phyloP scores from a whole-genome alignment of 2,113 vertebrate genomes.

The Brevimyrus niger region DNA sequence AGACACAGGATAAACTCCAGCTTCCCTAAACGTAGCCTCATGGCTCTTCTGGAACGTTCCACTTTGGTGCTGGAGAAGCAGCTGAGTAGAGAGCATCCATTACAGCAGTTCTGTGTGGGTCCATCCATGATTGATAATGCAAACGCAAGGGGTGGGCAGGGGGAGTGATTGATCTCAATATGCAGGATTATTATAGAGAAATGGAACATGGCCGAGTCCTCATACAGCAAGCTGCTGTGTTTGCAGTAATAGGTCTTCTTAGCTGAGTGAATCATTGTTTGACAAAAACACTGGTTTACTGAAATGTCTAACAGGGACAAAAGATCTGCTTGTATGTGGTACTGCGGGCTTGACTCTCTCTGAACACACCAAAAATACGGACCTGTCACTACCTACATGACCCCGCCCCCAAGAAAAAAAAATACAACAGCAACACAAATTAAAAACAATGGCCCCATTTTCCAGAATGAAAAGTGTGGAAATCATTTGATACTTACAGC shows the following conservation, averaged over 20 bases:
- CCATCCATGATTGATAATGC: neutral
- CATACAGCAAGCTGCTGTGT: neutral
- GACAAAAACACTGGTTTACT: neutral
- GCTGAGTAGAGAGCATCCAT: conserved; percentile 50
- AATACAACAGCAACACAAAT: neutral
- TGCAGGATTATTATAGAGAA: neutral
- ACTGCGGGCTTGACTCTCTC: neutral
- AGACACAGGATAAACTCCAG: conserved; percentile 42
- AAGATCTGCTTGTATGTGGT: neutral
- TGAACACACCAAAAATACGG: neutral
- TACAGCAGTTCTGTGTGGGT: conserved; percentile 20
- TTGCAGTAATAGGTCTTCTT: neutral
- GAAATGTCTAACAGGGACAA: neutral
- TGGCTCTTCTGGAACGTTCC: conserved; percentile 26
- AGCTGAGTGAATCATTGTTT: neutral
- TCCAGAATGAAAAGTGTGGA: neutral
- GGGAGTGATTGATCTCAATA: neutral
- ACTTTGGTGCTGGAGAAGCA: conserved; percentile 35
- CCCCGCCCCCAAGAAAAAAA: neutral
- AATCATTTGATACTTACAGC: neutral
- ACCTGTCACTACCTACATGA: neutral
- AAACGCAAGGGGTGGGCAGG: neutral
- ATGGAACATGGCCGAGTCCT: neutral
- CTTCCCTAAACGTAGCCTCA: conserved; percentile 34
- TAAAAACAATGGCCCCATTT: neutral